A percentile compares a stretch with the other conserved stretches of the same genome.
These are phyloP conservation scores for Lutraria lutraria DNA, from an alignment of 2,888 invertebrate species.

Conservation along the genomic window DNA sequence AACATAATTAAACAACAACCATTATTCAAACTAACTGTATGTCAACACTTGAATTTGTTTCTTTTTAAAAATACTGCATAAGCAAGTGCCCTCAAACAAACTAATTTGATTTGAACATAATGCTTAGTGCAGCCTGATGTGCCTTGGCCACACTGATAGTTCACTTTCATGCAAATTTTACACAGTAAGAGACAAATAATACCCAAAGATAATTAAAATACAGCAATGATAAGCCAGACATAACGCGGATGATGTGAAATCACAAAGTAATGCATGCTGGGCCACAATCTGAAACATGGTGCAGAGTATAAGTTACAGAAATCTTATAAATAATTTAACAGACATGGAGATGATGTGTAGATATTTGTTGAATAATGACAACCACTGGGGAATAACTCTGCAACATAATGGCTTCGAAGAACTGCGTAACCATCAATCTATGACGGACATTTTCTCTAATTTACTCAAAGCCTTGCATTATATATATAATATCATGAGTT, in stretches of 20 bases:
- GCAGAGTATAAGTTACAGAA: conserved; percentile 15
- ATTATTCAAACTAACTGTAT: no score
- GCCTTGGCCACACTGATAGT: no score
- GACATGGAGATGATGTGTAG: conserved; percentile 12
- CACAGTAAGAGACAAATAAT: neutral
- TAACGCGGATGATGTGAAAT: neutral
- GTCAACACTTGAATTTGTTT: no score
- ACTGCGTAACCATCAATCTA: neutral
- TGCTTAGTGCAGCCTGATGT: no score
- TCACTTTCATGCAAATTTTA: no score
- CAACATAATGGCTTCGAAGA: neutral
- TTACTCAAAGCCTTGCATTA: neutral
- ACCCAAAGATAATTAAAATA: conserved; percentile 12
- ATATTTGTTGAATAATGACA: neutral
- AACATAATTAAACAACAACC: no score
- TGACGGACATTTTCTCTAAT: neutral
- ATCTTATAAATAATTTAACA: conserved; percentile 18
- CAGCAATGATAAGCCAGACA: neutral
- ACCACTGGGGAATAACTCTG: neutral
- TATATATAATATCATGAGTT: no score
- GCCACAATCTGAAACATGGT: neutral
- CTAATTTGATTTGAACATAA: no score
- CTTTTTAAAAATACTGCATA: no score
- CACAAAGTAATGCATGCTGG: neutral
- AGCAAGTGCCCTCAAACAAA: no score